phyloP scores from a whole-genome alignment of 1,140 invertebrate genomes.

The Heliconius nattereri region DNA sequence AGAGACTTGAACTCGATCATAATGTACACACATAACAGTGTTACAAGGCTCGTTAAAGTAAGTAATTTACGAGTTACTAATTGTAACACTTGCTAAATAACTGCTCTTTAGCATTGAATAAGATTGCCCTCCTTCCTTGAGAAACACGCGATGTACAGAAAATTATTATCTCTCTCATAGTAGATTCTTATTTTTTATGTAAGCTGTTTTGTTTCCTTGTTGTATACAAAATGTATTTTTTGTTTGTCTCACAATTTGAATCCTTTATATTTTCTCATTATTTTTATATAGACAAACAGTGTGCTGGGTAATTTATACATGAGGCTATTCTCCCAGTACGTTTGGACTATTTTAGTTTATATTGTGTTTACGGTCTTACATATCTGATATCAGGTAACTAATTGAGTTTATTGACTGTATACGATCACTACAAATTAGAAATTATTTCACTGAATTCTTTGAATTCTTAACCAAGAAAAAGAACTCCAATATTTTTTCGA shows the following conservation, averaged over 20 bases:
- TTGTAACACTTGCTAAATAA: constrained; percentile 10
- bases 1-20: constrained; percentile 2
- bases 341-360: too few relatives aligned
- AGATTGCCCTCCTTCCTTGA: constrained; percentile 28
- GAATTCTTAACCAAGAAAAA: too few relatives aligned
- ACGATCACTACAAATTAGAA: too few relatives aligned
- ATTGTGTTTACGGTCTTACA: too few relatives aligned
- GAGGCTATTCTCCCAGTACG: neutral
- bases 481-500: too few relatives aligned
- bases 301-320: neutral
- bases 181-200: neutral
- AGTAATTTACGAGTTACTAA: neutral
- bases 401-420: too few relatives aligned
- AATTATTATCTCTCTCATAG: neutral
- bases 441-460: too few relatives aligned
- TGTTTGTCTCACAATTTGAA: neutral
- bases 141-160: constrained; percentile 19
- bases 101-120: constrained; percentile 14
- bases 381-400: too few relatives aligned
- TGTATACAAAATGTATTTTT: neutral
- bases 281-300: neutral
- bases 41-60: constrained; percentile 8
- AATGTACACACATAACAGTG: neutral
- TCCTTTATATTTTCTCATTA: neutral
- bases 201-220: neutral